Evolutionary conservation across 2,113 vertebrate genomes (phyloP), one percentile per base, ranked within the genome.

Genomic region (Capra hircus): DNA sequence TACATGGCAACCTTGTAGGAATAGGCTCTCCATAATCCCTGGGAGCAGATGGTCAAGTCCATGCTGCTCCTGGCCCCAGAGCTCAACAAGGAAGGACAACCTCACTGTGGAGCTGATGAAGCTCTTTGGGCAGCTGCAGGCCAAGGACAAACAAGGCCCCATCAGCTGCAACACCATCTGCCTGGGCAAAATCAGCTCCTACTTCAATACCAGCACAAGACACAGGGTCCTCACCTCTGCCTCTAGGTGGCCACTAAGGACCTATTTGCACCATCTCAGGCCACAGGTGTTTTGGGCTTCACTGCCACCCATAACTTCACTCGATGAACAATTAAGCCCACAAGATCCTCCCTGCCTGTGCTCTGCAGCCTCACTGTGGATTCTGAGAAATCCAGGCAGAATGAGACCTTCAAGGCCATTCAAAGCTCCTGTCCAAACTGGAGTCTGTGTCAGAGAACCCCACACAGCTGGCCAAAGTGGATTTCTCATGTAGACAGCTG

Each of bases 91-190:
- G 74, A 98, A 99, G 94, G 74, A 98, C 96, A 99, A 99, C 98
- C 98, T 99, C 95, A 99, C 99, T 50, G 98, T 99, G 98, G 99
- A 99, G 97, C 98, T 99, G 96, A 99, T 99, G 99, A 99, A 99
- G 90, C 99, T 99, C 98, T 99, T 99, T 52, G 99, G 99, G 1
- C 98, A 99, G 78, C 99, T 99, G 86, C 99, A 99, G 97, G 99
- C 99, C 78, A 98, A 99, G 95, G 99, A 99, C 0, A 99, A 99
- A 6, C 99, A 99, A 97, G 99, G 99, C 25, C 99, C 99, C 1
- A 99, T 99, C 96, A 99, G 99, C 53, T 99, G 99, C 98, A 99
- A 99, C 98, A 99, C 99, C 0, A 99, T 99, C 92, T 99, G 99
- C 98, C 98, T 99, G 86, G 99, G 99, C 88, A 99, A 99, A 98